A percentile compares a stretch with the other conserved stretches of the same genome.
Conservation (phyloP, 2,797 vertebrate genomes). For the Vipera ursinii region DNA sequence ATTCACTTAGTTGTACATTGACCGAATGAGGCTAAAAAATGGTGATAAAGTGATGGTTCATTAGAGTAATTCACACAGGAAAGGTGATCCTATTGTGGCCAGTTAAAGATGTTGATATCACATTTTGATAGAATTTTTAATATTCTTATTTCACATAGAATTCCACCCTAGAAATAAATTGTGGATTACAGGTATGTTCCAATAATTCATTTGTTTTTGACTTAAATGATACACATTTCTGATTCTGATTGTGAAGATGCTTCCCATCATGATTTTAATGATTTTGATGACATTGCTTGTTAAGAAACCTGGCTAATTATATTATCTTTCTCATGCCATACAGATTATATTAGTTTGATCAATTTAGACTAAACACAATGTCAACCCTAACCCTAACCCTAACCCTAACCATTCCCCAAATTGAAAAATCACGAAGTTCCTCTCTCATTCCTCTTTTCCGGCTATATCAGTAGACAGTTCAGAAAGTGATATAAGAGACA, state of each 20-base stretch:
- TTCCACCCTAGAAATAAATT: not conserved
- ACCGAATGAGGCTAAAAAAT: not conserved
- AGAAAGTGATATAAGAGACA: not conserved
- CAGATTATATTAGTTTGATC: not conserved
- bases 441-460: not conserved
- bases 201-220: not conserved
- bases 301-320: not conserved
- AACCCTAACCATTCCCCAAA: not conserved
- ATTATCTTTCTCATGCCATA: not conserved
- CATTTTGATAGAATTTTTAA: not conserved
- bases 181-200: not conserved
- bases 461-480: not conserved
- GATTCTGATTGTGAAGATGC: not conserved
- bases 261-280: not conserved
- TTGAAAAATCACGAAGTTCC: not conserved
- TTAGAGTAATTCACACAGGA: not conserved
- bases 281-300: not conserved
- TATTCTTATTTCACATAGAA: not conserved
- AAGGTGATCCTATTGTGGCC: not conserved
- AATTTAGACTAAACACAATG: not conserved
- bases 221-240: not conserved
- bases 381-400: too few relatives aligned
- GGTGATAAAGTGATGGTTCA: not conserved
- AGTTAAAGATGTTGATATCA: not conserved
- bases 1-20: too few relatives aligned